Evolutionary conservation across 2,888 invertebrate species (phyloP).

Genomic region (Monoplex corrugatus): DNA sequence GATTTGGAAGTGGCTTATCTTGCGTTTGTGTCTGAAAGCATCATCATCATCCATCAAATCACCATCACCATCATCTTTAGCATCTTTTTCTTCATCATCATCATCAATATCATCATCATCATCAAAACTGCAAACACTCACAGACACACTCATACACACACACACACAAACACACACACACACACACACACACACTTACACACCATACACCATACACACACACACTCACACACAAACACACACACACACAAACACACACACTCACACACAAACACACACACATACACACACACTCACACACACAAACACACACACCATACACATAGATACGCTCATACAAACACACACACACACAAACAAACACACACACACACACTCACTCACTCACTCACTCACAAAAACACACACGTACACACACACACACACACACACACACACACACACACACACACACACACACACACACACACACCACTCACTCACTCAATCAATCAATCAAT

Average conservation of each 20-base stretch:
- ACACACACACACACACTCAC: neutral
- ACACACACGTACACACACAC: conserved; percentile 2
- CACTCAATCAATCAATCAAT: no score
- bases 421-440: neutral
- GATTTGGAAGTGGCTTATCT: conserved; percentile 97
- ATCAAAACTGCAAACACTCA: no score
- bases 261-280: neutral
- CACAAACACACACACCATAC: neutral
- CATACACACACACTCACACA: neutral
- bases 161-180: no score
- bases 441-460: neutral
- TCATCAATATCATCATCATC: no score
- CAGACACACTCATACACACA: no score
- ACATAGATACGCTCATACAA: neutral
- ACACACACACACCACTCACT: no score
- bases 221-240: neutral
- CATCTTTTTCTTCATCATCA: no score
- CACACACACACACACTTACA: no score
- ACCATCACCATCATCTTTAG: no score
- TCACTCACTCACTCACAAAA: no score
- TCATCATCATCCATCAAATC: neutral
- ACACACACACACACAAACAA: neutral
- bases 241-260: neutral
- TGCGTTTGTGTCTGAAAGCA: conserved; percentile 37
- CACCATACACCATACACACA: neutral